Evolutionary conservation across 2,113 vertebrate genomes (phyloP), one percentile per base, ranked within the genome.

Genomic region (Heterochromis multidens): DNA sequence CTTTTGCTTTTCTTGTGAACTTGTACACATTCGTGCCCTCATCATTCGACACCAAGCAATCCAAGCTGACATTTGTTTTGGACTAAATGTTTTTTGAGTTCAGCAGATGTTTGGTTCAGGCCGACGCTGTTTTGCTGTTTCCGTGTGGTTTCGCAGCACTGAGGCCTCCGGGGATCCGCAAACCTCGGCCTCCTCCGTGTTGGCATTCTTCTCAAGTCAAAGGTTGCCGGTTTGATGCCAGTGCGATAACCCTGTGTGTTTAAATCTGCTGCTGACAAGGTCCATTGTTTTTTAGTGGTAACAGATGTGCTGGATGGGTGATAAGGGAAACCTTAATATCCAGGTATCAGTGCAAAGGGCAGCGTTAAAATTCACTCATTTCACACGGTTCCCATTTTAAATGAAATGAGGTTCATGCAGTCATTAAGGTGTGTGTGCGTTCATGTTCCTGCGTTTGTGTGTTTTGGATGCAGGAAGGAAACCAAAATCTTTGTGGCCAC

Each of bases 271-370:
- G 11, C 87, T 78, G 74, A 70, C 21, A 7, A 27, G 3, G 25
- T 82, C 80, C 57, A 82, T 72, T 25, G 80, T 57, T 33, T 65
- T 83, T 85, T 92, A 93, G 87, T 37, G 62, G 80, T 87, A 88
- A 83, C 90, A 92, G 90, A 94, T 93, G 92, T 91, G 70, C 76
- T 85, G 67, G 33, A 78, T 43, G 49, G 8, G 29, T 27, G 56
- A 61, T 59, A 29, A 74, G 11, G 46, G 70, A 54, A 54, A 74
- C 46, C 19, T 12, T 31, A 0, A 54, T 54, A 74, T 74, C 43
- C 27, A 74, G 43, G 67, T 74, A 16, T 52, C 11, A 2, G 17
- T 74, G 43, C 12, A 46, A 31, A 19, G 11, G 1, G 31, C 17
- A 52, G 67, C 43, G 3, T 6, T 49, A 49, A 49, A 72, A 72